These are phyloP conservation scores for Macaca fascicularis DNA, from an alignment of 2,113 vertebrate species.

Conservation along the genomic window DNA sequence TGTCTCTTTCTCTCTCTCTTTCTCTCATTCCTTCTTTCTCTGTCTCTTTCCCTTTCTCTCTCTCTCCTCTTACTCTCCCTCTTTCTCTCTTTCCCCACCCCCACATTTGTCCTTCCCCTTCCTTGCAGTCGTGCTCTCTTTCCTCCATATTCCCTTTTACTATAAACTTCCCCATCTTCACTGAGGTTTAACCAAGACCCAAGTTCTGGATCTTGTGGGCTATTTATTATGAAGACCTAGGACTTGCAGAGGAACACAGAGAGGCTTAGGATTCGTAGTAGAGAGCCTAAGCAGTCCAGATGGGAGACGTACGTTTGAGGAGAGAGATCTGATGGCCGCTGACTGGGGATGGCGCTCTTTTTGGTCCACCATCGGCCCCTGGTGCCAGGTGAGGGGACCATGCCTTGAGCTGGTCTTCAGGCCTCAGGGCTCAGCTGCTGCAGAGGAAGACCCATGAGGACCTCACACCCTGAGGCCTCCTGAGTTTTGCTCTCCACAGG, in stretches of 20 bases:
- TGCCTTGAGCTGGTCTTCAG: rapidly evolving
- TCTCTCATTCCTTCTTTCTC: rapidly evolving
- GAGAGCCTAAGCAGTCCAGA: not conserved
- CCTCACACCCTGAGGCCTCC: not conserved
- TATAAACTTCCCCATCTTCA: not conserved
- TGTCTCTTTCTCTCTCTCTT: rapidly evolving
- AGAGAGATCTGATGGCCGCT: not conserved
- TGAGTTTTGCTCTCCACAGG: rapidly evolving
- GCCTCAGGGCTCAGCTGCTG: not conserved
- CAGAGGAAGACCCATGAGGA: rapidly evolving
- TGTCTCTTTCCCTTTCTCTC: no score
- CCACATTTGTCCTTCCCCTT: rapidly evolving
- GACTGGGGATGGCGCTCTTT: not conserved
- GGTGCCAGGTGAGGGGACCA: no score
- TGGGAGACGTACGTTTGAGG: not conserved
- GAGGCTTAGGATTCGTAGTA: not conserved
- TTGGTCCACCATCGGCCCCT: no score
- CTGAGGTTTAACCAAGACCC: not conserved
- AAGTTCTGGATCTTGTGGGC: no score
- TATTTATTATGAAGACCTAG: not conserved
- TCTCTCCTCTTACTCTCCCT: not conserved
- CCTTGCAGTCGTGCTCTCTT: not conserved
- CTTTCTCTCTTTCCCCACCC: no score
- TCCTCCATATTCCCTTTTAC: not conserved
- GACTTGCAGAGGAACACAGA: not conserved